Evolutionary conservation across 2,888 invertebrate genomes (phyloP).

Genomic region (Phrixothrix hirtus): DNA sequence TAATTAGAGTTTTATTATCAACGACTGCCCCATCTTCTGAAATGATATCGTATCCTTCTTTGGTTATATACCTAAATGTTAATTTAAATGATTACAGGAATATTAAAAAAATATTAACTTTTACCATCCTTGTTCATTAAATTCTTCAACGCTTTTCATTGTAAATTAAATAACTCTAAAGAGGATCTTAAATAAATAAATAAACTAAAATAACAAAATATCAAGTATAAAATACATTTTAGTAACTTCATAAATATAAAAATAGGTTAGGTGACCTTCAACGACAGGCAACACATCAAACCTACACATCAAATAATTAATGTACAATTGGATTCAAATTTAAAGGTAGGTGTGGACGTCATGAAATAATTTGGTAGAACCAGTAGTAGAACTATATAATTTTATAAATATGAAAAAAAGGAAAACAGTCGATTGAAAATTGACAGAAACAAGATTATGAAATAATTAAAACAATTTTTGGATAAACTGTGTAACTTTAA

Average conservation of each 20-base stretch:
- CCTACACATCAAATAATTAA: too few relatives aligned
- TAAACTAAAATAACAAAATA: not conserved
- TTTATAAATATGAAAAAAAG: too few relatives aligned
- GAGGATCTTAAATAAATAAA: not conserved
- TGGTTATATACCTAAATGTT: conserved; percentile 68
- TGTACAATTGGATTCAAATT: too few relatives aligned
- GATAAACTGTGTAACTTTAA: too few relatives aligned
- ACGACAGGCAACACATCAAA: not conserved
- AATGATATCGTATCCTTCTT: conserved; percentile 70
- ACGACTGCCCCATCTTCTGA: conserved; percentile 66
- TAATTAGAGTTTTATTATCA: conserved; percentile 52
- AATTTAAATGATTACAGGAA: conserved; percentile 38
- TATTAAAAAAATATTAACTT: not conserved
- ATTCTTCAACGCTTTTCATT: not conserved
- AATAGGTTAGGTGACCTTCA: not conserved
- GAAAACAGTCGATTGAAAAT: too few relatives aligned
- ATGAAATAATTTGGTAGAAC: too few relatives aligned
- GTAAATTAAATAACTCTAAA: not conserved
- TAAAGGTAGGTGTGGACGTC: too few relatives aligned
- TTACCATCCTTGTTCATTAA: not conserved
- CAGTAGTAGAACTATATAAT: too few relatives aligned
- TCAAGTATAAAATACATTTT: not conserved
- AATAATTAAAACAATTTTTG: too few relatives aligned
- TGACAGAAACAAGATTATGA: too few relatives aligned
- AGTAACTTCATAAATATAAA: not conserved